Evolutionary conservation across 2,113 vertebrate species (phyloP), one percentile per base, ranked within the genome.

Genomic region (Casuarius casuarius): DNA sequence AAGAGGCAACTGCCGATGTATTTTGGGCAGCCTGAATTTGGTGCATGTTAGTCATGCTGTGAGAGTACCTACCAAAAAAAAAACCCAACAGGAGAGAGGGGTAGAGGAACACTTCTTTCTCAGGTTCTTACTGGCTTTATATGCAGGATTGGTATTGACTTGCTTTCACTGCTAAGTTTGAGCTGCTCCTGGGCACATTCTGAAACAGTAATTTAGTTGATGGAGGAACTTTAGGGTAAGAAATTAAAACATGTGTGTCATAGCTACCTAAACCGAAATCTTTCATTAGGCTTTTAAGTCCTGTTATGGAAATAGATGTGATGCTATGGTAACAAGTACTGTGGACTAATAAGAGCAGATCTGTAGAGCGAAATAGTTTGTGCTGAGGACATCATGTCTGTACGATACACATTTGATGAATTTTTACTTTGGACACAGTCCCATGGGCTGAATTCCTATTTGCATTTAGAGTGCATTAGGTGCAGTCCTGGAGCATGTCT

Each of bases 391-490:
- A 77, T 89, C 49, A 74, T 35, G 73, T 71, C 61, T 91, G 9
- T 77, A 29, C 22, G 49, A 35, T 33, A 40, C 10, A 26, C 9
- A 35, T 91, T 22, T 71, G 84, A 75, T 67, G 33, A 75, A 74
- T 82, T 87, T 92, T 93, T 90, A 22, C 33, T 78, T 63, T 0
- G 2, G 56, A 44, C 22, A 52, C 29, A 40, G 35, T 84, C 73
- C 77, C 84, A 62, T 49, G 70, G 80, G 73, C 61, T 84, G 44
- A 89, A 91, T 91, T 77, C 29, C 33, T 71, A 52, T 92, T 89
- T 95, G 59, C 84, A 74, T 86, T 94, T 95, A 86, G 80, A 70
- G 72, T 91, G 84, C 68, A 70, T 40, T 33, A 87, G 6, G 31
- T 87, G 15, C 51, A 26, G 48, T 68, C 20, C 25, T 71, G 33